These are phyloP conservation scores for Chydorus sphaericus DNA, from an alignment of 2,888 invertebrate genomes.

Conservation along the genomic window DNA sequence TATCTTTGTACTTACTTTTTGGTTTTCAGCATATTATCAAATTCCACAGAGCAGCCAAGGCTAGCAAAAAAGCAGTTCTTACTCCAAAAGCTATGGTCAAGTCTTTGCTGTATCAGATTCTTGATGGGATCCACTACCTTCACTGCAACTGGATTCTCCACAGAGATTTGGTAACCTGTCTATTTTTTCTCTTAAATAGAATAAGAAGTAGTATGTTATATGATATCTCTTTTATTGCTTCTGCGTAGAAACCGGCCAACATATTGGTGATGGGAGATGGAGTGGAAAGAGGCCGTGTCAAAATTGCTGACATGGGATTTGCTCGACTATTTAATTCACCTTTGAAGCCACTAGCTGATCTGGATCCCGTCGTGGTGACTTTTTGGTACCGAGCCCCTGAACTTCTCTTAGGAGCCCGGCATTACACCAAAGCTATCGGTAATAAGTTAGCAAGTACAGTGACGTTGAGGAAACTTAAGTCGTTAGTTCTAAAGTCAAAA, in stretches of 20 bases:
- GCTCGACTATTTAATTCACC: conserved; percentile 96
- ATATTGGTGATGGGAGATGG: conserved; percentile 99
- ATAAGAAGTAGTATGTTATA: no score
- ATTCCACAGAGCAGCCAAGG: conserved; percentile 93
- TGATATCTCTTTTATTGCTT: background rate
- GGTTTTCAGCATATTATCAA: conserved; percentile 78
- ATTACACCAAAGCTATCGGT: conserved; percentile 97
- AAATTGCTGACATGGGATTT: conserved; percentile 99
- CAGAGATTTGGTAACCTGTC: conserved; percentile 64
- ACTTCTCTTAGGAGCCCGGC: conserved; percentile 78
- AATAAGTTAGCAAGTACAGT: no score
- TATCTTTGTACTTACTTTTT: background rate
- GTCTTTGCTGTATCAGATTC: conserved; percentile 88
- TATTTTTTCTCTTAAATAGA: background rate
- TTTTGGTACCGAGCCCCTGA: conserved; percentile 99
- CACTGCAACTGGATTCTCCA: conserved; percentile 99
- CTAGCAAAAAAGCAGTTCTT: conserved; percentile 89
- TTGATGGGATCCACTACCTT: conserved; percentile 96
- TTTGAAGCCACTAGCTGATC: conserved; percentile 87
- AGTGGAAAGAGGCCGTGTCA: conserved; percentile 85
- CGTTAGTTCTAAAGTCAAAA: background rate
- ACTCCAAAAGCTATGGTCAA: conserved; percentile 97
- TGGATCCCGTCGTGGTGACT: conserved; percentile 98
- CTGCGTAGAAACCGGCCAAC: conserved; percentile 81
- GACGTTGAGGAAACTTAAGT: background rate